Percentiles rank a stretch among this genome's conserved stretches.
These are phyloP conservation scores for Turdus rufiventris DNA, from an alignment of 2,113 vertebrate genomes.

Conservation along the genomic window DNA sequence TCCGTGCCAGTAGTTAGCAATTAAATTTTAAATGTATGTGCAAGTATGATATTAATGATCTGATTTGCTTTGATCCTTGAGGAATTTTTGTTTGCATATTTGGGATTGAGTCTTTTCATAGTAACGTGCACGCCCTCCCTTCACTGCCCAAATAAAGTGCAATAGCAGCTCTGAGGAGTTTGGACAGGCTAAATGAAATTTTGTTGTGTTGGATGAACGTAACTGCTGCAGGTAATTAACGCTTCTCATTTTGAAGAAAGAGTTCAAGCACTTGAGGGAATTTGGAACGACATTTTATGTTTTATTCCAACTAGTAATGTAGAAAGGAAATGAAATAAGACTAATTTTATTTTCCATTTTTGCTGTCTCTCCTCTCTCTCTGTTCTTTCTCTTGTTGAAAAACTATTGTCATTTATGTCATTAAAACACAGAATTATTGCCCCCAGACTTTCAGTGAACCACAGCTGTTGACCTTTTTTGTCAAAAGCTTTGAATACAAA, in stretches of 20 bases:
- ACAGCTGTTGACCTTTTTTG: slow-evolving; percentile 55
- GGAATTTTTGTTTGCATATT: neutral
- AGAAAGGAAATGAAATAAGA: slow-evolving; percentile 66
- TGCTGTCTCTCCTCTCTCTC: slow-evolving; percentile 12
- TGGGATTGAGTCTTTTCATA: neutral
- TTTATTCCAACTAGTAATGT: slow-evolving; percentile 36
- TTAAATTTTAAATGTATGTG: neutral
- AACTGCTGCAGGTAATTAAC: slow-evolving; percentile 61
- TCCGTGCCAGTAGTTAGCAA: neutral
- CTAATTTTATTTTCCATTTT: slow-evolving; percentile 67
- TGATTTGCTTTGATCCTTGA: neutral
- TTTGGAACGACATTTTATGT: slow-evolving; percentile 10
- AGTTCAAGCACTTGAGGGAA: slow-evolving; percentile 29
- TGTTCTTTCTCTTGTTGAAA: slow-evolving; percentile 60
- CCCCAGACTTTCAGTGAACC: slow-evolving; percentile 54
- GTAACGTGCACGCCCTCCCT: neutral
- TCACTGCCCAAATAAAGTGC: neutral
- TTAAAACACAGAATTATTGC: slow-evolving; percentile 56
- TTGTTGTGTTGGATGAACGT: neutral
- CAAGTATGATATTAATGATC: neutral
- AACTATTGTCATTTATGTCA: slow-evolving; percentile 60
- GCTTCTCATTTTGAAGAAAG: slow-evolving; percentile 32
- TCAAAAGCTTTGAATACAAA: slow-evolving; percentile 44
- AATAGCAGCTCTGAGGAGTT: neutral
- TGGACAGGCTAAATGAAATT: neutral